Conservation (phyloP, 1,140 invertebrate genomes). For the Neodiprion fabricii region DNA sequence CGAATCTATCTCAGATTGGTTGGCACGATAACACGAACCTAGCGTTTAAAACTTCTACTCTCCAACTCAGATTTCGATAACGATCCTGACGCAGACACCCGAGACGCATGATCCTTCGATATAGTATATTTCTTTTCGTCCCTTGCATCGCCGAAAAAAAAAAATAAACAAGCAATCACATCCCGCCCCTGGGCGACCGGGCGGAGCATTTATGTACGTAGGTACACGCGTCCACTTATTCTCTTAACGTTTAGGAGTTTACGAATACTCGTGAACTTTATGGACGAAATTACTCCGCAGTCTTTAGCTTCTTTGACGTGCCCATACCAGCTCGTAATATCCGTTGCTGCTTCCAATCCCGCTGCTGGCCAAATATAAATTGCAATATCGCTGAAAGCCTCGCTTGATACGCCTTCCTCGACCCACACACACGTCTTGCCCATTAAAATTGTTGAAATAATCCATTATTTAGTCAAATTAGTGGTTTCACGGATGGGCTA, state of each 20-base stretch:
- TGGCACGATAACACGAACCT: too few relatives aligned
- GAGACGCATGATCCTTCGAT: too few relatives aligned
- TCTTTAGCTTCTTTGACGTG: neutral
- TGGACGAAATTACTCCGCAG: constrained; percentile 5
- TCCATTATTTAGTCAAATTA: neutral
- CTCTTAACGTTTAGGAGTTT: neutral
- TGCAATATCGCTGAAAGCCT: constrained; percentile 7
- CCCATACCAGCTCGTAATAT: constrained; percentile 1
- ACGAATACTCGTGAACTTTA: constrained; percentile 1
- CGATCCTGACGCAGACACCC: too few relatives aligned
- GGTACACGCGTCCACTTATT: neutral
- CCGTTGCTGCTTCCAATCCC: constrained; percentile 1
- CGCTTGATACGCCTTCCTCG: neutral
- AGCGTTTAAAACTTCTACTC: too few relatives aligned
- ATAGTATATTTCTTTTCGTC: too few relatives aligned
- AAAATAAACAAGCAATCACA: too few relatives aligned
- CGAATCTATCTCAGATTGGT: too few relatives aligned
- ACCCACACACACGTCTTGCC: neutral
- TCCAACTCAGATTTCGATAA: too few relatives aligned
- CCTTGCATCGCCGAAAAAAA: too few relatives aligned
- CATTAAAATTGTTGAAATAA: neutral
- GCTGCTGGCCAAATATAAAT: constrained; percentile 5
- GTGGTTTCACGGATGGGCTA: neutral
- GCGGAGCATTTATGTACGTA: too few relatives aligned
- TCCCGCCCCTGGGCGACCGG: too few relatives aligned